Base-by-base conservation (phyloP, 2,888 invertebrate genomes). In the Erannis defoliaria region DNA sequence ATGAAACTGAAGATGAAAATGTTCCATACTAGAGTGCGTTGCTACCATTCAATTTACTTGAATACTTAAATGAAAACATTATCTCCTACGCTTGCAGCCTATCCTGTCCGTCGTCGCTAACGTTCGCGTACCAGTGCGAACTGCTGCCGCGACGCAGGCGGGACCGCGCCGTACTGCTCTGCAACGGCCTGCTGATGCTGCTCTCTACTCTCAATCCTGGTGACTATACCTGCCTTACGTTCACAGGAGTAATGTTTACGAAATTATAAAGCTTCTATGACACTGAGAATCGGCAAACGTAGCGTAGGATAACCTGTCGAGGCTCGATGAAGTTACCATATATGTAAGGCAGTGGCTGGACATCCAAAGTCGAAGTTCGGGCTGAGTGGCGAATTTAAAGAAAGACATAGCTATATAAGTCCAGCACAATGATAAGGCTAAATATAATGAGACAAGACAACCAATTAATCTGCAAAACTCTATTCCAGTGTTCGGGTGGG, bases 401-500 rank as follows among this genome's bases (percentile, higher is more conserved):
- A n/a, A n/a, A n/a, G n/a, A n/a, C n/a, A n/a, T n/a, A n/a, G n/a
- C n/a, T n/a, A n/a, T n/a, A n/a, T n/a, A n/a, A n/a, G n/a, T n/a
- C n/a, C n/a, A n/a, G n/a, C n/a, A n/a, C n/a, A n/a, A n/a, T n/a
- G n/a, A n/a, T 4, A 26, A 26, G 8, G 5, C 26, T 26, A 6
- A 26, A 26, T 6, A n/a, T n/a, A n/a, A n/a, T n/a, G n/a, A n/a
- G n/a, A n/a, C n/a, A n/a, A n/a, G n/a, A n/a, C n/a, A n/a, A n/a
- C n/a, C n/a, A n/a, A 23, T 29, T 9, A 29, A 8, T 8, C 9
- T 29, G 5, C 1, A 6, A 29, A 9, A 33, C 5, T n/a, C 23
- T 19, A 8, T 42, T 42, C 42, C 77, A 95, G 96, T 94, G 10
- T 77, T 96, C 55, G 96, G 96, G 0, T 96, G 96, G 94, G 79